Evolutionary conservation across 2,113 vertebrate genomes (phyloP).

Genomic region (Calidris pugnax): DNA sequence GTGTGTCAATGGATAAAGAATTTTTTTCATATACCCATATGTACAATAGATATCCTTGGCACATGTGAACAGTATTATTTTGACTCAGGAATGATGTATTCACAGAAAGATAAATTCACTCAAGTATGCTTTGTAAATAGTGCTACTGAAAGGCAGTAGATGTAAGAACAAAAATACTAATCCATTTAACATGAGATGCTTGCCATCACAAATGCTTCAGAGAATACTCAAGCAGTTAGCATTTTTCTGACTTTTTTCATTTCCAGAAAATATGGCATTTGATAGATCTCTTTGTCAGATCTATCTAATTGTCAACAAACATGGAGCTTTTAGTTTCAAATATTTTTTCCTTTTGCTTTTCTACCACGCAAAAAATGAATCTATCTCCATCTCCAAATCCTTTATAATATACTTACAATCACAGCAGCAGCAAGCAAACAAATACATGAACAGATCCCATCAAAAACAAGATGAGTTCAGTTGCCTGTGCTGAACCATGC

Average conservation of each 20-base stretch:
- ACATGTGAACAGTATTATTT: not conserved
- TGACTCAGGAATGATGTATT: not conserved
- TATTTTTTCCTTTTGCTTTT: not conserved
- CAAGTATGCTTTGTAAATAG: not conserved
- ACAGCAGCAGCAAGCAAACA: not conserved
- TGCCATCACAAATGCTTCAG: not conserved
- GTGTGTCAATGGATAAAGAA: not conserved
- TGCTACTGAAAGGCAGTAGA: not conserved
- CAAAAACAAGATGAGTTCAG: not conserved
- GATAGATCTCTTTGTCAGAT: not conserved
- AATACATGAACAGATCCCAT: not conserved
- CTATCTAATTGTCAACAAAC: not conserved
- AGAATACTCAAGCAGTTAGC: not conserved
- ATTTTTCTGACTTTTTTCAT: not conserved
- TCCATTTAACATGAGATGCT: not conserved
- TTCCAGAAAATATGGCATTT: not conserved
- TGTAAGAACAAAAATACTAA: conserved; percentile 10
- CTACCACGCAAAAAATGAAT: not conserved
- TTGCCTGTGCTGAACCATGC: not conserved
- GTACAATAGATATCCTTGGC: not conserved
- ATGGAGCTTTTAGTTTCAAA: not conserved
- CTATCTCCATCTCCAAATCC: not conserved
- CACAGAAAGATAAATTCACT: not conserved
- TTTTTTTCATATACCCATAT: not conserved
- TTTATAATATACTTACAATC: not conserved